Percentiles rank a stretch among this genome's conserved stretches.
Evolutionary conservation across 2,888 invertebrate species (phyloP).

Genomic region (Tetragonisca angustula): DNA sequence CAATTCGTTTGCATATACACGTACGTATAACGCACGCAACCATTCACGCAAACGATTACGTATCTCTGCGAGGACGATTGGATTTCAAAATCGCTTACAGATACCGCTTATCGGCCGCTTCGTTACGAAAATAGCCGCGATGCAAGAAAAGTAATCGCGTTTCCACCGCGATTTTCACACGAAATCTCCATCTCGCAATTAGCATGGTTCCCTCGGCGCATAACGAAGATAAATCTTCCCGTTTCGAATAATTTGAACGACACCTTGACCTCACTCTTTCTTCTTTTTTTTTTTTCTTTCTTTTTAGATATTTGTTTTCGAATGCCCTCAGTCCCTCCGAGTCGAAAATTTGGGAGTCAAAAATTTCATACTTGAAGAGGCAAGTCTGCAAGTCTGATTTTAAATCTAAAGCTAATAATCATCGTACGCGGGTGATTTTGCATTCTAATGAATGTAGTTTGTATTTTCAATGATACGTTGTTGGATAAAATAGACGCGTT

Average conservation of each 20-base stretch:
- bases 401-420: too few species aligned
- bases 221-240: not conserved
- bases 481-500: too few species aligned
- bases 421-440: too few species aligned
- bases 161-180: not conserved
- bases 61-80: constrained; percentile 43
- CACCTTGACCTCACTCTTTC: not conserved
- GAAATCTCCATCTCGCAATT: not conserved
- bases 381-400: too few species aligned
- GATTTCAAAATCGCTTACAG: constrained; percentile 41
- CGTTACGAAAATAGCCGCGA: constrained; percentile 40
- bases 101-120: constrained; percentile 33
- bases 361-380: too few species aligned
- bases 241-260: not conserved
- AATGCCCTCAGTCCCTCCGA: too few species aligned
- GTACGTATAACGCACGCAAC: not conserved
- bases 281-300: too few species aligned
- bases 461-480: too few species aligned
- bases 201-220: not conserved
- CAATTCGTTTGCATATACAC: constrained; percentile 21
- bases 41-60: constrained; percentile 34
- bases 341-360: too few species aligned
- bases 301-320: too few species aligned
- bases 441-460: too few species aligned
- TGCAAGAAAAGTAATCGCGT: constrained; percentile 2